These are phyloP conservation scores for Podocnemis expansa DNA, from an alignment of 2,113 vertebrate genomes.

Conservation along the genomic window DNA sequence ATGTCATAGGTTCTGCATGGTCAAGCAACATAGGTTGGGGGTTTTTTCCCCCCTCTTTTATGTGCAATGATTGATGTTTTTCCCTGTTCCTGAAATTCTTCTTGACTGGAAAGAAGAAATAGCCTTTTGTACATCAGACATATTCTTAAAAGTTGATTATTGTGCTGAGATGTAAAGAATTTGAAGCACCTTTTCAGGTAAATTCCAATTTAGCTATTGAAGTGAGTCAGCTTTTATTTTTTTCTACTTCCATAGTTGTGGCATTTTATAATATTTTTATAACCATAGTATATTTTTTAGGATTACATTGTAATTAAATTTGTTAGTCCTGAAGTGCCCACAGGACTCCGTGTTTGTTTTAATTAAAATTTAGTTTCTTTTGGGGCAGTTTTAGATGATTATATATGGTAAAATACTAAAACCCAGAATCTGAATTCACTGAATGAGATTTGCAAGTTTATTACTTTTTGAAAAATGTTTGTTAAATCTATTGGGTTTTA, in stretches of 20 bases:
- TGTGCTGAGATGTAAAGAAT: background rate
- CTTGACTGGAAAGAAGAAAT: background rate
- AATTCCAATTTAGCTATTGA: background rate
- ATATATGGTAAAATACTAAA: background rate
- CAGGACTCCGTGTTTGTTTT: too few relatives aligned
- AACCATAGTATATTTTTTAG: background rate
- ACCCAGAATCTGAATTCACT: background rate
- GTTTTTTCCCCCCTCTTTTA: too few relatives aligned
- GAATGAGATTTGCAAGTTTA: background rate
- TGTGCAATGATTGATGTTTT: background rate
- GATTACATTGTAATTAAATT: background rate
- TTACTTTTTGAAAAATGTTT: background rate
- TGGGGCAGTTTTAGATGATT: background rate
- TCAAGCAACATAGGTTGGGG: constrained; percentile 13
- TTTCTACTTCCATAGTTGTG: background rate
- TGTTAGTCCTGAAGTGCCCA: too few relatives aligned
- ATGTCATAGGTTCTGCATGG: background rate
- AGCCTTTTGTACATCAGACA: background rate
- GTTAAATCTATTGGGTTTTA: background rate
- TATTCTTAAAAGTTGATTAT: background rate
- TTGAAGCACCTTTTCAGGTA: background rate
- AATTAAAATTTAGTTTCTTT: background rate
- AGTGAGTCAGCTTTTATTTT: background rate
- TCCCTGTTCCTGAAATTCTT: background rate
- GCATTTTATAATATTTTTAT: background rate